Evolutionary conservation across 2,113 vertebrate species (phyloP), one percentile per base, ranked within the genome.

Genomic region (Baryphthengus martii): DNA sequence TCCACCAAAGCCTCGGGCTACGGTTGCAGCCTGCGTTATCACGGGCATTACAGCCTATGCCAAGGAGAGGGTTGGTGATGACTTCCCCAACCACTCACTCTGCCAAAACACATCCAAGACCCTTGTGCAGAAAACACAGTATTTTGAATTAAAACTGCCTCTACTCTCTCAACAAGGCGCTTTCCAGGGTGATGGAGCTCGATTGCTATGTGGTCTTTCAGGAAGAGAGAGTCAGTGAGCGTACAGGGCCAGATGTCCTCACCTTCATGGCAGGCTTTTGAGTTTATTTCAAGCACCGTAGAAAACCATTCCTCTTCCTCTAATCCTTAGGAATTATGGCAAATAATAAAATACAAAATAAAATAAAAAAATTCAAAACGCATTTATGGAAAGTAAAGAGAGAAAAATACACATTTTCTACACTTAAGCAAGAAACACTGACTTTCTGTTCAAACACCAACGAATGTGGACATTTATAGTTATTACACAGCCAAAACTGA

Each of bases 1-100:
- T 37, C 56, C 52, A 75, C 62, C 84, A 89, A 85, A 85, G 74
- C 92, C 90, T 65, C 2, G 0, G 75, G 88, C 85, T 17, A 40
- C 3, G 35, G 70, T 11, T 72, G 50, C 28, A 72, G 20, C 29
- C 49, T 0, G 0, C 4, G 3, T 80, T 52, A 67, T 16, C 35
- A 3, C 0, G 14, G 4, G 44, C 6, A 1, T 0, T 13, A 9
- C 58, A 73, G 79, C 1, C 0, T 0, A 1, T 2, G 1, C 55
- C 2, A 1, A 42, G 62, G 70, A 71, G 35, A 63, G 13, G 68
- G 50, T 0, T 58, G 45, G 39, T 2, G 6, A 56, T 45, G 65
- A 33, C 70, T 87, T 9, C 33, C 50, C 42, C 58, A 63, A 5
- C 5, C 11, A 13, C 24, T 49, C 19, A 19, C 17, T n/a, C 72